These are phyloP conservation scores for Tineola bisselliella DNA, from an alignment of 2,888 invertebrate species.

Conservation along the genomic window DNA sequence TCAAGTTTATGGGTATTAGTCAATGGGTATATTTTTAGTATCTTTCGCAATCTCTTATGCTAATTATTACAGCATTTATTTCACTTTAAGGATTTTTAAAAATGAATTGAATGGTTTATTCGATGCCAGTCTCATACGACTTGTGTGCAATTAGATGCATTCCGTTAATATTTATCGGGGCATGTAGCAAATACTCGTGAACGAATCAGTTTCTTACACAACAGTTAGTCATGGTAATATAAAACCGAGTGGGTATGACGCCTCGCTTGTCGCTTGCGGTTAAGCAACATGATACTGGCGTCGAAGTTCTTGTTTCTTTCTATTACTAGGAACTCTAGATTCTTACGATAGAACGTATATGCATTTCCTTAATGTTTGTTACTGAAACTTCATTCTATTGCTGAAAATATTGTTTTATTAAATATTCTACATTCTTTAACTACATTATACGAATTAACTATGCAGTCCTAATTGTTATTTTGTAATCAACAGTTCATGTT, in stretches of 20 bases:
- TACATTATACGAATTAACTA: no score
- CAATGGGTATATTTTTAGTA: no score
- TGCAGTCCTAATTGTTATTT: neutral
- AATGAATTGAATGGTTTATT: no score
- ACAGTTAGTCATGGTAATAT: slow-evolving; percentile 9
- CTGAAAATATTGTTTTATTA: no score
- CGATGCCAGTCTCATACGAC: no score
- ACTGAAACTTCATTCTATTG: no score
- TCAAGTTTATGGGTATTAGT: neutral
- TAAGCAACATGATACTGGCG: slow-evolving; percentile 11
- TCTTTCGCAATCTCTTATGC: no score
- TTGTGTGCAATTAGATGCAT: neutral
- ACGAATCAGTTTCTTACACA: slow-evolving; percentile 5
- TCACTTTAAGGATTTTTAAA: no score
- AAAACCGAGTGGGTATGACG: slow-evolving; percentile 6
- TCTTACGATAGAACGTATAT: neutral
- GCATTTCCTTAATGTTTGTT: neutral
- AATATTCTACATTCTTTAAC: no score
- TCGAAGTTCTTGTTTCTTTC: slow-evolving; percentile 9
- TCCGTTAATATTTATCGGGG: neutral
- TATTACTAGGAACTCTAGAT: neutral
- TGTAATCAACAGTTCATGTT: neutral
- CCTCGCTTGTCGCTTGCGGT: slow-evolving; percentile 9
- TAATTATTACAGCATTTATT: no score
- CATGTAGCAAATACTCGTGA: neutral